Conservation (phyloP, 1,140 invertebrate genomes). For the Bombus haemorrhoidalis region DNA sequence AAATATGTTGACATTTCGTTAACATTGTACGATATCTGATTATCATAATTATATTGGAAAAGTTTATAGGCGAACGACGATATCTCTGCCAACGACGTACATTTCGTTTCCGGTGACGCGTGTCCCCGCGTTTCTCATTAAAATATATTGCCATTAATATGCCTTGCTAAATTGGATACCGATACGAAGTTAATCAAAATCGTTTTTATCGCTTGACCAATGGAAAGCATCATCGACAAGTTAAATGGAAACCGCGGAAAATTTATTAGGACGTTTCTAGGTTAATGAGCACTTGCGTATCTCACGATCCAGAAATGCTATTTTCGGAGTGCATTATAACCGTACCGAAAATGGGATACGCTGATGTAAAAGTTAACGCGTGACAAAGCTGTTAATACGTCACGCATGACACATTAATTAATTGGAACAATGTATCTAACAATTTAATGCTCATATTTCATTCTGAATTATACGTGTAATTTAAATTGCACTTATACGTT, state of each 20-base stretch:
- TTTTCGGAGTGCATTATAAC: conserved; percentile 5
- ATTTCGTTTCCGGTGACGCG: neutral
- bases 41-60: too few species aligned
- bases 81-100: neutral
- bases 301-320: neutral
- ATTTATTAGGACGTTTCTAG: conserved; percentile 43
- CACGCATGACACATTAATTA: neutral
- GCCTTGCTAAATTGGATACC: conserved; percentile 20
- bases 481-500: neutral
- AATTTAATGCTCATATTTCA: neutral
- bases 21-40: too few species aligned
- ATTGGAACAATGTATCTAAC: neutral
- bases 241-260: conserved; percentile 24
- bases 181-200: conserved; percentile 35
- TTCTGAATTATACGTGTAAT: neutral
- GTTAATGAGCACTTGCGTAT: conserved; percentile 34
- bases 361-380: neutral
- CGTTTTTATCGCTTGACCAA: conserved; percentile 32
- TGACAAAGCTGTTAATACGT: neutral
- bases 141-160: conserved; percentile 41
- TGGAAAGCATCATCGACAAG: conserved; percentile 26
- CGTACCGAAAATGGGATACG: conserved; percentile 8
- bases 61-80: neutral
- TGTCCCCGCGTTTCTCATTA: conserved; percentile 20
- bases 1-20: too few species aligned